Evolutionary conservation across 2,888 invertebrate genomes (phyloP).

Genomic region (Amphipyra tragopoginis): DNA sequence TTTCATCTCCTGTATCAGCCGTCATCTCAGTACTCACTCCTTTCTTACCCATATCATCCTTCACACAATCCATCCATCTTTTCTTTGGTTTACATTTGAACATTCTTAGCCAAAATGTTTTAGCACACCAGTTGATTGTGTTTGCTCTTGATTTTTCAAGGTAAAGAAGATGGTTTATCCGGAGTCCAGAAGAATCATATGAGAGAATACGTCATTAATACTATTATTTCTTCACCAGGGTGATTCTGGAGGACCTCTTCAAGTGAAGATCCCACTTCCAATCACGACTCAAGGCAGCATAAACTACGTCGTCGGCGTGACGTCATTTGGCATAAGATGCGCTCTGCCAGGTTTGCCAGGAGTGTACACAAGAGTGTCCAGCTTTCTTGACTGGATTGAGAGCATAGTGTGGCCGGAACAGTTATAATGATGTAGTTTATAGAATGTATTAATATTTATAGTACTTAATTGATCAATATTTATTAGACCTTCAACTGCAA

Average conservation of each 20-base stretch:
- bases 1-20: no score
- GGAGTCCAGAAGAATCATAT: no score
- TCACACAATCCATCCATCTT: no score
- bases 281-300: slow-evolving; percentile 59
- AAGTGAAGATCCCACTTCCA: slow-evolving; percentile 72
- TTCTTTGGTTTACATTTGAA: background rate
- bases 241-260: slow-evolving; percentile 93
- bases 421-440: background rate
- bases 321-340: slow-evolving; percentile 77
- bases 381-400: slow-evolving; percentile 80
- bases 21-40: no score
- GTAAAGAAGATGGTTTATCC: no score
- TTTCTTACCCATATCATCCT: no score
- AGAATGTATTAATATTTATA: no score
- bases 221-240: slow-evolving; percentile 88
- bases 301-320: slow-evolving; percentile 76
- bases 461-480: no score
- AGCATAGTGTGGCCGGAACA: slow-evolving; percentile 70
- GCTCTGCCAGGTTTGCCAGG: slow-evolving; percentile 71
- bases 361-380: slow-evolving; percentile 76
- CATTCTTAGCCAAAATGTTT: no score
- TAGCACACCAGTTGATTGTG: no score
- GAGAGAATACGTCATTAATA: no score
- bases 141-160: background rate
- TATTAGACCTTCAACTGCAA: no score